A percentile compares a stretch with the other conserved stretches of the same genome.
These are phyloP conservation scores for Platichthys flesus DNA, from an alignment of 2,113 vertebrate genomes.

Conservation along the genomic window DNA sequence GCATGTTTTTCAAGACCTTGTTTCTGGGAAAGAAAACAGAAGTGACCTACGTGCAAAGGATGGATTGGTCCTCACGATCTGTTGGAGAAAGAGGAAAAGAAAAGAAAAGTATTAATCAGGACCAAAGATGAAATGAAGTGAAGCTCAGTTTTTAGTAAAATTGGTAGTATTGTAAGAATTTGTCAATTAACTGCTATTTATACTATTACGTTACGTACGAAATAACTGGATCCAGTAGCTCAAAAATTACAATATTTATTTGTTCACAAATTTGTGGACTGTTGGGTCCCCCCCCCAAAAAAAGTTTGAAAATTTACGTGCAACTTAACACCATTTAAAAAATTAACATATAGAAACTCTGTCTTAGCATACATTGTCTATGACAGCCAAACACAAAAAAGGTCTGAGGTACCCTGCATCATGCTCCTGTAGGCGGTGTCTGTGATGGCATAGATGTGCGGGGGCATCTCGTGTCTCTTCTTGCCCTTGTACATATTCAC, in stretches of 20 bases:
- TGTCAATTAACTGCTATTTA: too few relatives aligned
- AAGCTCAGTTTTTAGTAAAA: neutral
- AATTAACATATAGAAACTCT: neutral
- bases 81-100: constrained; percentile 20
- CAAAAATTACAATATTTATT: too few relatives aligned
- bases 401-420: constrained; percentile 85
- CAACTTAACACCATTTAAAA: neutral
- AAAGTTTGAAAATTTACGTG: too few relatives aligned
- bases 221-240: too few relatives aligned
- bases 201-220: too few relatives aligned
- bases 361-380: neutral
- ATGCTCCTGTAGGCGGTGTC: constrained; percentile 92
- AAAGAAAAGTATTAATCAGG: neutral
- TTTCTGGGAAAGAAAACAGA: neutral
- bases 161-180: too few relatives aligned
- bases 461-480: constrained; percentile 92
- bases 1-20: too few relatives aligned
- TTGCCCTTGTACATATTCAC: constrained; percentile 94
- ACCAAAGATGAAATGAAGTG: neutral
- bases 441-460: constrained; percentile 92
- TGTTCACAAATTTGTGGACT: too few relatives aligned
- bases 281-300: too few relatives aligned
- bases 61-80: constrained; percentile 85
- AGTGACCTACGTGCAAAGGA: constrained; percentile 82
- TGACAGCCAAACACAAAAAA: neutral